These are phyloP conservation scores for Machimus atricapillus DNA, from an alignment of 2,888 invertebrate species.

Conservation along the genomic window DNA sequence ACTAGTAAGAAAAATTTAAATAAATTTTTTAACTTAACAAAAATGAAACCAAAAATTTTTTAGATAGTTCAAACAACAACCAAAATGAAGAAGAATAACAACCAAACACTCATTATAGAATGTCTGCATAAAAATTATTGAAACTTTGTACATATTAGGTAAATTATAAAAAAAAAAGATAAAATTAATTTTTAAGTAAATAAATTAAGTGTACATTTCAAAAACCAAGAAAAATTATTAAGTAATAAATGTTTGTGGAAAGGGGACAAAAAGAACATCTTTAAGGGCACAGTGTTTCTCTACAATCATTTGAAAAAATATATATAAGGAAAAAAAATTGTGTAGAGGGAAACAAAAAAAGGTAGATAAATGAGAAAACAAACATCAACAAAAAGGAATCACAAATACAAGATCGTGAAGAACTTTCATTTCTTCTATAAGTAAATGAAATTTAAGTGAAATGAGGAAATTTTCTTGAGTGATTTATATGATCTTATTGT, in stretches of 20 bases:
- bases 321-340: not conserved
- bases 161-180: constrained; percentile 41
- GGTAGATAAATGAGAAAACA: not conserved
- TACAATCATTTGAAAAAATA: constrained; percentile 1
- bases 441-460: constrained; percentile 24
- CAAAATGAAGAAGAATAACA: not conserved
- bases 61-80: constrained; percentile 45
- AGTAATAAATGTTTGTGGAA: not conserved
- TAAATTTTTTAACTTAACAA: constrained; percentile 4
- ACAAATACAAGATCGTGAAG: not conserved
- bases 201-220: constrained; percentile 15
- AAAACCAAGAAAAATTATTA: not conserved
- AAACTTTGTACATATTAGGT: constrained; percentile 19
- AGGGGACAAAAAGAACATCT: not conserved
- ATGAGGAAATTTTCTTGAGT: constrained; percentile 44
- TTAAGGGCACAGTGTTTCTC: not conserved
- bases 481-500: constrained; percentile 47
- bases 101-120: constrained; percentile 28
- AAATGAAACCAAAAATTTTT: constrained; percentile 37
- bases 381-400: not conserved
- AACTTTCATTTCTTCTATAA: constrained; percentile 10
- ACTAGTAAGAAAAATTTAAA: constrained; percentile 18
- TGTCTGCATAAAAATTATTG: constrained; percentile 1
- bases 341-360: not conserved
- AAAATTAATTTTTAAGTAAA: not conserved